Conservation (phyloP, 2,113 vertebrate genomes). For the Notarius lentiginosus region DNA sequence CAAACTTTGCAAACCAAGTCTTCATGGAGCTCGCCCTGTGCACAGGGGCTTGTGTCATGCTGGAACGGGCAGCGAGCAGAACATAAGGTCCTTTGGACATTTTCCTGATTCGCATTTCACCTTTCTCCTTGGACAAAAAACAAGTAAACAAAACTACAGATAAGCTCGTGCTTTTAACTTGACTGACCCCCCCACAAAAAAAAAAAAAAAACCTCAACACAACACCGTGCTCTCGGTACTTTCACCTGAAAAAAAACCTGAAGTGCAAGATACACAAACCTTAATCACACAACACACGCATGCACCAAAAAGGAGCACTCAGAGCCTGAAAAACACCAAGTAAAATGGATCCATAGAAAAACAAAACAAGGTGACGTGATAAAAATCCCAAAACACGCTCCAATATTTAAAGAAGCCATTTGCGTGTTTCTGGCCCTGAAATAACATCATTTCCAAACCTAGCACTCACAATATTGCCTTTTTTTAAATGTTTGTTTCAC, state of each 20-base stretch:
- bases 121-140: background rate
- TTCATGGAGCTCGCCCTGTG: too few species aligned
- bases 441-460: background rate
- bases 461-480: background rate
- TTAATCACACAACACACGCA: background rate
- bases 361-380: background rate
- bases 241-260: background rate
- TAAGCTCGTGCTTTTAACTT: background rate
- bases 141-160: background rate
- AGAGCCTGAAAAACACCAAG: background rate
- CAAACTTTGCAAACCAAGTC: too few species aligned
- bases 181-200: background rate
- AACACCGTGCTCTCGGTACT: constrained; percentile 20
- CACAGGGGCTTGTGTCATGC: too few species aligned
- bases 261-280: background rate
- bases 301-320: background rate
- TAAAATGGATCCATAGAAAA: background rate
- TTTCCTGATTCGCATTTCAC: background rate
- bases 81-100: constrained; percentile 30
- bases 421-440: background rate
- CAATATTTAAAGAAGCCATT: background rate
- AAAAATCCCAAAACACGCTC: constrained; percentile 11
- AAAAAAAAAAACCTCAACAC: background rate
- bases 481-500: background rate
- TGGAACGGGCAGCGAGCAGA: background rate